phyloP scores from a whole-genome alignment of 2,888 invertebrate genomes.

The Siphlonurus alternatus region DNA sequence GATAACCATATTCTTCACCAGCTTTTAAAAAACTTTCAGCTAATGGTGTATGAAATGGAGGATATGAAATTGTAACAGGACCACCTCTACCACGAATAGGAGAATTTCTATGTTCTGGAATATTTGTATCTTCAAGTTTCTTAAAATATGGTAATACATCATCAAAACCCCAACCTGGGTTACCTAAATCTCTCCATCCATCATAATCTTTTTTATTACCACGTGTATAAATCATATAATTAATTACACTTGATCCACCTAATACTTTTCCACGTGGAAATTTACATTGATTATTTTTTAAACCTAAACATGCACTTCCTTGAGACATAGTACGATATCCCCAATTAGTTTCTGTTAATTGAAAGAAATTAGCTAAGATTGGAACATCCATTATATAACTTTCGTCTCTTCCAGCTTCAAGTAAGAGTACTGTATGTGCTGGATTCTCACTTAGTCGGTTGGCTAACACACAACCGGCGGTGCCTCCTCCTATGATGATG shows the following conservation, averaged over 20 bases:
- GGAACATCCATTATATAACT: conserved; percentile 59
- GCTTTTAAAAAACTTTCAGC: conserved; percentile 19
- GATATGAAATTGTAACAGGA: conserved; percentile 18
- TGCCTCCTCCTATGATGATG: conserved; percentile 21
- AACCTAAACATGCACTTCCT: conserved; percentile 25
- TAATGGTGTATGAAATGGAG: conserved; percentile 18
- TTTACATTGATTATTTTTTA: conserved; percentile 39
- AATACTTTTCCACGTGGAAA: conserved; percentile 41
- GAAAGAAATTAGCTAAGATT: conserved; percentile 49
- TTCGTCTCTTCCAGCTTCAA: conserved; percentile 56
- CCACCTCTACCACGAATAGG: conserved; percentile 12
- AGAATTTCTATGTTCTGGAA: conserved; percentile 16
- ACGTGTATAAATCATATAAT: conserved; percentile 28
- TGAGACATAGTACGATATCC: conserved; percentile 31
- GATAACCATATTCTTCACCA: conserved; percentile 19
- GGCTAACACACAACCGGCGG: conserved; percentile 23
- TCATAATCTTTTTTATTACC: conserved; percentile 13
- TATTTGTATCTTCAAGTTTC: conserved; percentile 46
- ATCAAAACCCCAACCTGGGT: conserved; percentile 25
- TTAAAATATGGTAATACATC: conserved; percentile 43
- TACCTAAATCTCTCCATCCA: conserved; percentile 12
- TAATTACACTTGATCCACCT: conserved; percentile 29
- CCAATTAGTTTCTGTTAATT: conserved; percentile 50
- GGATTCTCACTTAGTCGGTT: conserved; percentile 20
- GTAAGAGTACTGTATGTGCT: conserved; percentile 45